These are phyloP conservation scores for Mus spicilegus DNA, from an alignment of 2,113 vertebrate genomes.

Conservation along the genomic window DNA sequence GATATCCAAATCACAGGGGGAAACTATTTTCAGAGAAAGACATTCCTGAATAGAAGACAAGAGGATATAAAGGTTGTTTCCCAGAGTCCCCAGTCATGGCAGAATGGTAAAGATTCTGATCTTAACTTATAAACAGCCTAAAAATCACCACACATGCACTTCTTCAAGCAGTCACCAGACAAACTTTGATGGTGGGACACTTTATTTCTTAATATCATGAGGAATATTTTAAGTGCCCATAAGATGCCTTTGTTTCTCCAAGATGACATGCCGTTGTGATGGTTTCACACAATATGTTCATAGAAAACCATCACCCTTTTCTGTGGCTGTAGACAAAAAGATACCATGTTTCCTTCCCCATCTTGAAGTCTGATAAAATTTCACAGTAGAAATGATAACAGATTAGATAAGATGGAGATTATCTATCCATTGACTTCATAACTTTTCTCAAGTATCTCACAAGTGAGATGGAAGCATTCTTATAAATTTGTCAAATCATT, in stretches of 20 bases:
- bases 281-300: background rate
- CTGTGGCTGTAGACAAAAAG: constrained; percentile 14
- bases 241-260: background rate
- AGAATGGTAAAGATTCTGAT: background rate
- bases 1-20: background rate
- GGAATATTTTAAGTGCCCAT: background rate
- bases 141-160: background rate
- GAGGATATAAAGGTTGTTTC: background rate
- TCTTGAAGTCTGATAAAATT: constrained; percentile 3
- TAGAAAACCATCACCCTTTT: background rate
- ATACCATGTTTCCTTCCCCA: constrained; percentile 58
- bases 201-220: constrained; percentile 33
- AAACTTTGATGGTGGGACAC: background rate
- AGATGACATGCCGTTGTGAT: background rate
- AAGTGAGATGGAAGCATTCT: background rate
- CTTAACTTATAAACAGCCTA: constrained; percentile 25
- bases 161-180: constrained; percentile 6
- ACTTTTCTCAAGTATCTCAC: constrained; percentile 27
- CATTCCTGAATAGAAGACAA: background rate
- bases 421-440: constrained; percentile 51
- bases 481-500: background rate
- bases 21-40: constrained; percentile 27
- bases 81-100: background rate
- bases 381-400: background rate
- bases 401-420: background rate